phyloP scores from a whole-genome alignment of 2,888 invertebrate species.

The Halictus quadricinctus region DNA sequence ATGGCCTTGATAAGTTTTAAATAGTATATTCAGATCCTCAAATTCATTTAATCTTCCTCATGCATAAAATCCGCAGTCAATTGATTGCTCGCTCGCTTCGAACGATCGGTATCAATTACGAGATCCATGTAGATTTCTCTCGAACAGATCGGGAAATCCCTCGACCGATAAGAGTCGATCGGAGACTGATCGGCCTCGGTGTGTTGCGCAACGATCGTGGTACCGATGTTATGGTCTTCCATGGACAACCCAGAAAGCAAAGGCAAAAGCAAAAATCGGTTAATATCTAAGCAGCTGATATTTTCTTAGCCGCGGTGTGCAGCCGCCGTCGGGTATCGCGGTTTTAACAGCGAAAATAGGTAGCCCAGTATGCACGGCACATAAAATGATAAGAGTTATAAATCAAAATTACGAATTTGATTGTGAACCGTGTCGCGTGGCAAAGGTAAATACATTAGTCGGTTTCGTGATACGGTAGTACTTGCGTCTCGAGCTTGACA shows the following conservation, averaged over 20 bases:
- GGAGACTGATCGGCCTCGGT: background rate
- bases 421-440: conserved; percentile 59
- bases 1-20: too few relatives aligned
- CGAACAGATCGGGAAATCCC: background rate
- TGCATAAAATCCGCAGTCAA: too few relatives aligned
- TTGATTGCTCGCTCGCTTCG: too few relatives aligned
- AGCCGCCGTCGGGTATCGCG: conserved; percentile 23
- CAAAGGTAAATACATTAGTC: conserved; percentile 59
- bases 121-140: background rate
- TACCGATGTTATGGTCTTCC: background rate
- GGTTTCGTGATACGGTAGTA: conserved; percentile 51
- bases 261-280: conserved; percentile 19
- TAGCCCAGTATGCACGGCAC: conserved; percentile 14
- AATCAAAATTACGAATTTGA: conserved; percentile 60
- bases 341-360: conserved; percentile 39
- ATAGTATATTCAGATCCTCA: too few relatives aligned
- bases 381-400: conserved; percentile 58
- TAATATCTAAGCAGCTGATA: conserved; percentile 24
- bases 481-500: conserved; percentile 32
- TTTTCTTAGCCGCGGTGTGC: conserved; percentile 18
- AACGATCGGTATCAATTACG: background rate
- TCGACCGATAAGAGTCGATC: background rate
- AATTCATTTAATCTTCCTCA: too few relatives aligned
- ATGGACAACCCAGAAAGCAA: background rate
- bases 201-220: background rate